Base-by-base conservation (phyloP, 2,888 invertebrate genomes). In the Ariolimax columbianus region DNA sequence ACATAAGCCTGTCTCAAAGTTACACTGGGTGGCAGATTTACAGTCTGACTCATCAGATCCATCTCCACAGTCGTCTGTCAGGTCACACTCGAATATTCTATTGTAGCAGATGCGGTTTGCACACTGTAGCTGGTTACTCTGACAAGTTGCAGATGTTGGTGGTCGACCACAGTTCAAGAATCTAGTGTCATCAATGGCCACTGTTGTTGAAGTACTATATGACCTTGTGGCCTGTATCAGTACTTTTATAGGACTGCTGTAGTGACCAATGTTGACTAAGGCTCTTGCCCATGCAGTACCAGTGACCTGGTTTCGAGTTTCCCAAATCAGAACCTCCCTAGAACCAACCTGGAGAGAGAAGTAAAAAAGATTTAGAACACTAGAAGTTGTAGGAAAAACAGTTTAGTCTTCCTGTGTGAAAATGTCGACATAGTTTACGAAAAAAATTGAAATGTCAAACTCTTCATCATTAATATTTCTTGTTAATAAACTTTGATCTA, bases 1-100 rank as follows among this genome's bases (percentile, higher is more conserved):
- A 86, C 93, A 93, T 26, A 92, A 70, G 14, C 91, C 89, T 4
- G 82, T 84, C 82, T 92, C 92, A 88, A 93, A 93, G 55, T 88
- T 88, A 81, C 93, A 93, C n/a, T 87, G 85, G 33, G 89, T 87
- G 14, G 89, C 86, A n/a, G 63, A 19, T 0, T 86, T 72, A 73
- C 90, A 90, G 43, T 30, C 36, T 82, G 88, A 89, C 30, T 90
- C 87, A 88, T 91, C 92, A 84, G 88, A 89, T 7, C 87, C 86
- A 84, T 92, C 92, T 17, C 92, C 93, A 89, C 93, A 93, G 84
- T 93, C 93, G 85, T 92, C 91, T 11, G 91, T 91, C 81, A 88
- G 90, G 87, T 93, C 93, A 88, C 93, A 93, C 14, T 89, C 72
- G 63, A 89, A 87, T 47, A 82, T 84, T n/a, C 83, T 83, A 55